Base-by-base conservation (phyloP, 2,797 vertebrate species). In the Gymnoscopelus braueri region DNA sequence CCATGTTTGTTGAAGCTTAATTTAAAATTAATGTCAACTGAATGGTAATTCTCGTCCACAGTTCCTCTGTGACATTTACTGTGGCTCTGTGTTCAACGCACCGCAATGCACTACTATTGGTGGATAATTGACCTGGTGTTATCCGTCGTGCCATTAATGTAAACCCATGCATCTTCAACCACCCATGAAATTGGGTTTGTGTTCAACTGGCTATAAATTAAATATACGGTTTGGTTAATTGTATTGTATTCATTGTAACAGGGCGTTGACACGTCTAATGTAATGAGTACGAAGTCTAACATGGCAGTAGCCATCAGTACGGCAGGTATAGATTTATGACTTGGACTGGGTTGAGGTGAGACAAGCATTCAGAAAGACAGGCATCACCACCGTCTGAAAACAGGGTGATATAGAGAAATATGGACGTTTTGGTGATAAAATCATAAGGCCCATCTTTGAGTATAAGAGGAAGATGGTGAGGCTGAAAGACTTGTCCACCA, bases 131-230 rank as follows among this genome's bases (percentile, higher is more conserved):
- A 65, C 61, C 35, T 50, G 19, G 47, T 58, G 56, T 67, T 68
- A 69, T 54, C 55, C 12, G 13, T n/a, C 70, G 65, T 55, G 44
- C 63, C 32, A 58, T 72, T 77, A 55, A 55, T 50, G 15, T 23
- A 44, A 78, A 23, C 23, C 50, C 4, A 6, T 11, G 58, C 0
- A 48, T 69, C 74, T 60, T 65, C 56, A 77, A 51, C 35, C n/a
- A 8, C 24, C 74, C 69, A 32, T 74, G 65, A 80, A 82, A 77
- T 71, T 39, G 63, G 32, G 50, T 72, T 67, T 67, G 61, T 64
- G 63, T 72, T 82, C 19, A 49, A 56, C 44, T 26, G 54, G 6
- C 55, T 52, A 60, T 59, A 51, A 67, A 26, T 35, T n/a, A 64
- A 77, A 68, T 39, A 54, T 58, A 73, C 50, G 9, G 12, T 52